phyloP scores from a whole-genome alignment of 2,888 invertebrate species.

The Acanthosepion esculentum region DNA sequence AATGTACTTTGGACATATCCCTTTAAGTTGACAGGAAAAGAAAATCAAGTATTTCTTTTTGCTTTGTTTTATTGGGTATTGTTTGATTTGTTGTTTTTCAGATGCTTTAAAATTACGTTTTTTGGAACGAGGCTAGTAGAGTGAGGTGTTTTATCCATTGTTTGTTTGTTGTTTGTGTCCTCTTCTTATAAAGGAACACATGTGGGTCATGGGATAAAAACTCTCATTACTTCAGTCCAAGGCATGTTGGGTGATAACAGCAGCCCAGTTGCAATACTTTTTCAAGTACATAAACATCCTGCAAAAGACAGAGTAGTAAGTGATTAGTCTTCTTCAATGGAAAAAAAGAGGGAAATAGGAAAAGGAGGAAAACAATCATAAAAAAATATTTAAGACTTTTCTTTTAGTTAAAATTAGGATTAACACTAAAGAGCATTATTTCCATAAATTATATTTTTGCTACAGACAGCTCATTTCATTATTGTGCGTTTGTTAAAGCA shows the following conservation, averaged over 20 bases:
- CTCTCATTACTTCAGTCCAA: conserved; percentile 33
- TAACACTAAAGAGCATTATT: too few species aligned
- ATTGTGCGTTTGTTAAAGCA: too few species aligned
- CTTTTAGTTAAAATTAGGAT: too few species aligned
- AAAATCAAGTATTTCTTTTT: neutral
- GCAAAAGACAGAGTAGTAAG: conserved; percentile 50
- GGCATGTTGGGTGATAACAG: conserved; percentile 52
- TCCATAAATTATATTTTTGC: too few species aligned
- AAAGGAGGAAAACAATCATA: too few species aligned
- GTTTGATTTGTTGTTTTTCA: neutral
- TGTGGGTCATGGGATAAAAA: neutral
- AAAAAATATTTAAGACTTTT: too few species aligned
- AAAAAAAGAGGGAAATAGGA: too few species aligned
- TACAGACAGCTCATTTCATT: too few species aligned
- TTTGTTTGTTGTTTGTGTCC: neutral
- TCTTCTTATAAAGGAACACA: neutral
- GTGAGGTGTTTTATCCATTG: neutral
- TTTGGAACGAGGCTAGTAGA: neutral
- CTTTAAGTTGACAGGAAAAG: neutral
- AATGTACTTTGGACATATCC: neutral
- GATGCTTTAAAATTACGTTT: neutral
- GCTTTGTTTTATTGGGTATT: neutral
- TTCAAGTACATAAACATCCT: conserved; percentile 65
- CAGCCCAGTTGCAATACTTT: conserved; percentile 61
- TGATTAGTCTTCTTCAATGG: neutral